Evolutionary conservation across 2,797 vertebrate species (phyloP).

Genomic region (Poeciliopsis turneri): DNA sequence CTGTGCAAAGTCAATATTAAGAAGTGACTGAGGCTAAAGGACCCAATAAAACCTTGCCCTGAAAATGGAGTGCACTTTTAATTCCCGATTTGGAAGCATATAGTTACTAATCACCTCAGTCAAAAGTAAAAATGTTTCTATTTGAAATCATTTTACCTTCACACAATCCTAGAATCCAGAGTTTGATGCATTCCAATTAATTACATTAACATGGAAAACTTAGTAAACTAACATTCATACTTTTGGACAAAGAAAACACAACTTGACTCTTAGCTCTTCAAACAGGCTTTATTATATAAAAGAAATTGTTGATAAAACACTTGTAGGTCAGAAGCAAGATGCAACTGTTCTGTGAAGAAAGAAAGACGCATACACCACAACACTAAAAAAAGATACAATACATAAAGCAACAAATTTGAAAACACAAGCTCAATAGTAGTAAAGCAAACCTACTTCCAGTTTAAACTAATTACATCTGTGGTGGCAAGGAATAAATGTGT

Average conservation of each 20-base stretch:
- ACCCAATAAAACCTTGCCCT: neutral
- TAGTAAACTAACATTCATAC: neutral
- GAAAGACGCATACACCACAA: constrained; percentile 47
- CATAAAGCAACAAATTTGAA: constrained; percentile 39
- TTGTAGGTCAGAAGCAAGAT: constrained; percentile 54
- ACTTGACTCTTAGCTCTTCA: constrained; percentile 33
- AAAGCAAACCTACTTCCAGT: constrained; percentile 57
- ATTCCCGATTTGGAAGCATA: neutral
- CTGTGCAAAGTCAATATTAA: neutral
- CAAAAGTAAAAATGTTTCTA: too few relatives aligned
- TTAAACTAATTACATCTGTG: constrained; percentile 31
- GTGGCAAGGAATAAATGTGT: constrained; percentile 24
- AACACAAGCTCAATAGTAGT: constrained; percentile 43
- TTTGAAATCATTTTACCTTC: neutral
- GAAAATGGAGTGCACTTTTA: neutral
- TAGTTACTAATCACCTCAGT: too few relatives aligned
- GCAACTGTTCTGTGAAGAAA: constrained; percentile 32
- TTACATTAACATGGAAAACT: neutral
- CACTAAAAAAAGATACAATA: constrained; percentile 47
- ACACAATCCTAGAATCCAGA: neutral
- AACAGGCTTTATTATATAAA: constrained; percentile 80
- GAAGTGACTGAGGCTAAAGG: neutral
- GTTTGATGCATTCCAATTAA: neutral
- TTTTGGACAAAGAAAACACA: neutral
- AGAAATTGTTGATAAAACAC: constrained; percentile 75